These are phyloP conservation scores for Gonatopus flavifemur DNA, from an alignment of 1,140 invertebrate species.

Conservation along the genomic window DNA sequence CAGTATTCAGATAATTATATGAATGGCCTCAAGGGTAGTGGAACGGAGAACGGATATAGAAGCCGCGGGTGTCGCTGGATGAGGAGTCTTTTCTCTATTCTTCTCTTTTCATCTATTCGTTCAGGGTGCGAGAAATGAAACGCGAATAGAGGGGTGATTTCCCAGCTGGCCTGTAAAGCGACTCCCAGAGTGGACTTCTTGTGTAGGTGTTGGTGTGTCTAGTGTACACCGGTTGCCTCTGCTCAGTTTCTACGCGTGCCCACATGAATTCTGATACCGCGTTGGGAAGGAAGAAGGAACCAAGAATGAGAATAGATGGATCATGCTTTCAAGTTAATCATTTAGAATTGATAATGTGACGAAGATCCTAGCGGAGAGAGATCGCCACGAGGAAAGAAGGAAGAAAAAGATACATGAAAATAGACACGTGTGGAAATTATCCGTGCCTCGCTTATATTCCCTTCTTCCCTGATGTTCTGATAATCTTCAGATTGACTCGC, in stretches of 20 bases:
- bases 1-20: constrained; percentile 50
- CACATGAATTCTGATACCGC: not conserved
- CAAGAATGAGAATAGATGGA: constrained; percentile 26
- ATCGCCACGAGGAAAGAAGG: no score
- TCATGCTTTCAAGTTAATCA: no score
- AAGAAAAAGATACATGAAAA: no score
- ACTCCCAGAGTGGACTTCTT: constrained; percentile 43
- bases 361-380: no score
- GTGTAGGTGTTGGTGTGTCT: no score
- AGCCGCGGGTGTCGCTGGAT: constrained; percentile 10
- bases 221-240: constrained; percentile 25
- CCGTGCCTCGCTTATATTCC: no score
- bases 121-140: no score
- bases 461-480: no score
- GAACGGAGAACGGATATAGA: not conserved
- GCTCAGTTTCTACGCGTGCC: constrained; percentile 13
- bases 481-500: no score
- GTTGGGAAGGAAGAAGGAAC: not conserved
- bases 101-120: no score
- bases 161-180: constrained; percentile 60
- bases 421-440: no score
- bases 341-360: no score
- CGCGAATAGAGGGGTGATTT: constrained; percentile 56
- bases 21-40: constrained; percentile 29
- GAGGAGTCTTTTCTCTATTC: constrained; percentile 18